Conservation (phyloP, 1,140 invertebrate genomes). For the Heliothis virescens region DNA sequence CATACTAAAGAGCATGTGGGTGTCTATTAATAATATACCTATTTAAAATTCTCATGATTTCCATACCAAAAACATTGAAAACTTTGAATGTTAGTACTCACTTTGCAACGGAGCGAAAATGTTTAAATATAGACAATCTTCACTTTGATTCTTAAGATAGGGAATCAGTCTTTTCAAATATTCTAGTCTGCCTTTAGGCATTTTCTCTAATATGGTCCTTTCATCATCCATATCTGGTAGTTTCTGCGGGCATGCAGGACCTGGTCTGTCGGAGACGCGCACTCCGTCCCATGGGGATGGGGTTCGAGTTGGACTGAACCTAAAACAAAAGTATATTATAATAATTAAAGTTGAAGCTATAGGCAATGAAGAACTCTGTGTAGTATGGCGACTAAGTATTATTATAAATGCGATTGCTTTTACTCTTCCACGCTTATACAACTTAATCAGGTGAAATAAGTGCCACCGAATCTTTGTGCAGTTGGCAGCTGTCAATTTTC, state of each 20-base stretch:
- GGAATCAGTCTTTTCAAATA: constrained; percentile 95
- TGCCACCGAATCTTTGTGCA: too few relatives aligned
- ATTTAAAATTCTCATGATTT: too few relatives aligned
- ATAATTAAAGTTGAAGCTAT: not conserved
- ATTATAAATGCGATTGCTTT: too few relatives aligned
- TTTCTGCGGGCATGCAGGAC: constrained; percentile 96
- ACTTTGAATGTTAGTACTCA: constrained; percentile 85
- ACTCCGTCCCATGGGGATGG: constrained; percentile 96
- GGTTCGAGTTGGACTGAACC: constrained; percentile 96
- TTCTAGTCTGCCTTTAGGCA: constrained; percentile 95
- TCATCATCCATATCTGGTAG: constrained; percentile 94
- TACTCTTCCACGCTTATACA: too few relatives aligned
- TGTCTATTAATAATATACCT: too few relatives aligned
- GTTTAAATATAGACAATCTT: constrained; percentile 99
- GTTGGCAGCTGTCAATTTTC: too few relatives aligned
- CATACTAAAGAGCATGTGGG: too few relatives aligned
- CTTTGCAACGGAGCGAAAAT: constrained; percentile 97
- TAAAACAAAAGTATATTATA: constrained; percentile 58
- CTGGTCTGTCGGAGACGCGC: constrained; percentile 91
- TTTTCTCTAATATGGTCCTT: constrained; percentile 92
- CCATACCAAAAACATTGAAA: not conserved
- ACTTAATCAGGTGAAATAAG: too few relatives aligned
- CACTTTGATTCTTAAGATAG: constrained; percentile 96
- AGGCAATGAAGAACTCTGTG: not conserved
- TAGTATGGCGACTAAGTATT: too few relatives aligned